Evolutionary conservation across 2,113 vertebrate species (phyloP).

Genomic region (Micronycteris hirsuta): DNA sequence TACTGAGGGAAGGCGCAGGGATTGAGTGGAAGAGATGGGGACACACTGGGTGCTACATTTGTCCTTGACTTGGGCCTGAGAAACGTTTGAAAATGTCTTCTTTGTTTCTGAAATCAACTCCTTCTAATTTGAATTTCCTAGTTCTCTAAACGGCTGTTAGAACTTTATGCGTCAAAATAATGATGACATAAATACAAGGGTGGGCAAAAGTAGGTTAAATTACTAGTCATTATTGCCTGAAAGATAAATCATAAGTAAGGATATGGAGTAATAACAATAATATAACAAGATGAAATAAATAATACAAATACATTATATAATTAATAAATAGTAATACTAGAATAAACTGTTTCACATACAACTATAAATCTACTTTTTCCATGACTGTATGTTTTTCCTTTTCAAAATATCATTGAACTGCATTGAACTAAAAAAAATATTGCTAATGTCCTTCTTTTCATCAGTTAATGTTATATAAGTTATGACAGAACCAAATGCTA

Average conservation of each 20-base stretch:
- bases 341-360: not conserved
- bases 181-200: not conserved
- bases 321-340: not conserved
- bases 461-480: not conserved
- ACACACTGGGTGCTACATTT: not conserved
- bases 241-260: not conserved
- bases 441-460: not conserved
- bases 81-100: not conserved
- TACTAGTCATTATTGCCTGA: not conserved
- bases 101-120: not conserved
- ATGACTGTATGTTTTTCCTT: not conserved
- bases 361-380: not conserved
- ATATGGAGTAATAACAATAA: not conserved
- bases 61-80: not conserved
- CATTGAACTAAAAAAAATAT: not conserved
- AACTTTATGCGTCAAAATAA: not conserved
- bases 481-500: not conserved
- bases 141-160: not conserved
- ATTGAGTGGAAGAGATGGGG: accelerated
- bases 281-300: not conserved
- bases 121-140: not conserved
- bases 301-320: not conserved
- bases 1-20: not conserved
- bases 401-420: not conserved
- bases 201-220: not conserved